phyloP scores from a whole-genome alignment of 2,113 vertebrate species.

The Seriola dumerili region DNA sequence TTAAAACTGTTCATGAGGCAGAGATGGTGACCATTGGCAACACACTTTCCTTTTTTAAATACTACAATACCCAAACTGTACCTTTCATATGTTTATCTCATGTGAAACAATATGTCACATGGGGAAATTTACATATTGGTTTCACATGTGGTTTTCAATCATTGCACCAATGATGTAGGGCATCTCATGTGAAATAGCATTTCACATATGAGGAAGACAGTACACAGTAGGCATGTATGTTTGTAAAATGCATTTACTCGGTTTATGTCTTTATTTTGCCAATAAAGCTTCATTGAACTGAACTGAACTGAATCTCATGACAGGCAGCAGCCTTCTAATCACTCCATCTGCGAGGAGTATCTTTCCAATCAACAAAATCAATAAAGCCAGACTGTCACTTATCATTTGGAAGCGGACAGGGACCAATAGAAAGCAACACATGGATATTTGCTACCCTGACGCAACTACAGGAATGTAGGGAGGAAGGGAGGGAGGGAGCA shows the following conservation, averaged over 20 bases:
- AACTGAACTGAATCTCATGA: neutral
- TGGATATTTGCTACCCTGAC: conserved; percentile 20
- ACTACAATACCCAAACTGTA: too few species aligned
- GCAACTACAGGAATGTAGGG: conserved; percentile 35
- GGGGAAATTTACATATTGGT: neutral
- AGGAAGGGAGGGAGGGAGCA: conserved; percentile 1
- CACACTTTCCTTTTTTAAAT: too few species aligned
- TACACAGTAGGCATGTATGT: too few species aligned
- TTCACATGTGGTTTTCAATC: too few species aligned
- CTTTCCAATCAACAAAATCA: neutral
- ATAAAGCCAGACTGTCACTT: neutral
- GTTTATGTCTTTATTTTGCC: too few species aligned
- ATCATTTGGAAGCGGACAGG: neutral
- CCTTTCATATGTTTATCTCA: too few species aligned
- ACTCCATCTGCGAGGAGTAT: too few species aligned
- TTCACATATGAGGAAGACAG: too few species aligned
- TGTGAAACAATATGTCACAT: neutral
- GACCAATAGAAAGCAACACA: conserved; percentile 20
- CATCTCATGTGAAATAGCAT: too few species aligned
- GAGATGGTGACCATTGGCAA: neutral
- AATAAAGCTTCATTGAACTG: neutral
- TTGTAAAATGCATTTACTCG: too few species aligned
- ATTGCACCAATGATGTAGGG: too few species aligned
- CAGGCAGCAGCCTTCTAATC: neutral
- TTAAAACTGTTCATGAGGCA: neutral